These are phyloP conservation scores for Ornithorhynchus anatinus DNA, from an alignment of 2,113 vertebrate genomes.

Conservation along the genomic window DNA sequence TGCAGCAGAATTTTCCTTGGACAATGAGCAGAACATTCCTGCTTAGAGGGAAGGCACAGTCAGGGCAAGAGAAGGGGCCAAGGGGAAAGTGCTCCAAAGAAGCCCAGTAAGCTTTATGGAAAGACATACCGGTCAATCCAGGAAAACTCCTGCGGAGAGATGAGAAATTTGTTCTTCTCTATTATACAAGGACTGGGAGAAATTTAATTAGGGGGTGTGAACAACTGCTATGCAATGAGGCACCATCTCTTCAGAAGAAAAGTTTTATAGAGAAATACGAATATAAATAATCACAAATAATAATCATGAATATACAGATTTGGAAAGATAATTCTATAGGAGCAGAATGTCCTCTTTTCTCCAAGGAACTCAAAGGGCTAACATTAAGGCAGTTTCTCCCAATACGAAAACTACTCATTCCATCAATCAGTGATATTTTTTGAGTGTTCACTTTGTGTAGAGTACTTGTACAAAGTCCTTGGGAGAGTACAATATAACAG, in stretches of 20 bases:
- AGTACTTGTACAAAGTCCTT: too few relatives aligned
- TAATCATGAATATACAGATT: conserved; percentile 14
- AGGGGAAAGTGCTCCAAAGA: too few relatives aligned
- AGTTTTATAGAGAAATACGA: conserved; percentile 11
- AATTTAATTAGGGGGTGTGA: neutral
- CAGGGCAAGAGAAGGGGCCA: too few relatives aligned
- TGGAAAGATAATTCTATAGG: conserved; percentile 3
- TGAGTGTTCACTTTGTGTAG: too few relatives aligned
- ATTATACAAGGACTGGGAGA: conserved; percentile 9
- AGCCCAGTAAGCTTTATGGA: neutral
- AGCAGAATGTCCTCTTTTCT: conserved; percentile 4
- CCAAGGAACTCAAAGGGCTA: conserved; percentile 13
- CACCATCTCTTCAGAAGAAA: conserved; percentile 8
- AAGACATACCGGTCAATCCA: conserved; percentile 28
- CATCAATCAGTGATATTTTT: too few relatives aligned
- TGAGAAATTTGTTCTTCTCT: neutral
- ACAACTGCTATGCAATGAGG: neutral
- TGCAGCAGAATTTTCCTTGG: neutral
- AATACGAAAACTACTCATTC: too few relatives aligned
- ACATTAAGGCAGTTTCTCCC: neutral
- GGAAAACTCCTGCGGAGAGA: conserved; percentile 1
- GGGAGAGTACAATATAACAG: too few relatives aligned
- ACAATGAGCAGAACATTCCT: neutral
- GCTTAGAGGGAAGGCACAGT: too few relatives aligned
- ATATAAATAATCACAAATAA: too few relatives aligned